Base-by-base conservation (phyloP, 2,797 vertebrate species). In the Anguilla marmorata region DNA sequence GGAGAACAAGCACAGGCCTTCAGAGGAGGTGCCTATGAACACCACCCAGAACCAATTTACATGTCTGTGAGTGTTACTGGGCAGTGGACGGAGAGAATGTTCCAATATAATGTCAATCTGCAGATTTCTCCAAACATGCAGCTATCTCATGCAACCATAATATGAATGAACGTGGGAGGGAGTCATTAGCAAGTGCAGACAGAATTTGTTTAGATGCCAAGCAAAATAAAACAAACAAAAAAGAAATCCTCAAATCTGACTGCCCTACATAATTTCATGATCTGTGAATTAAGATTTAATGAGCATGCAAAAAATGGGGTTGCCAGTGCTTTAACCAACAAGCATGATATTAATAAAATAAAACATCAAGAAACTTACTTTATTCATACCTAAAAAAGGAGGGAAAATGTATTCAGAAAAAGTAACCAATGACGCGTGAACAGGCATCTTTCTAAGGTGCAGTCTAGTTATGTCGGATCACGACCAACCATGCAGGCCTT, bases 381-480 rank as follows among this genome's bases (percentile, higher is more conserved):
- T 93, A 95, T 94, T 96, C 96, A 96, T 95, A 96, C 96, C 96
- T 97, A 95, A 94, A 94, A 94, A 91, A 90, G 89, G 92, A 91
- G 85, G 91, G 88, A 92, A 86, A 92, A 92, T 54, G 83, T 56
- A 54, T 54, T 79, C 92, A 91, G 94, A 92, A 95, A 90, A 94
- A 95, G 89, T 93, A 93, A 94, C 93, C 87, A 93, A 33, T 87
- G 92, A 94, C 91, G 93, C 93, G 93, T 21, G 90, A 63, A 72
- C 74, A 91, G 30, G 90, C 84, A 91, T 89, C 24, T 69, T 69
- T 66, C 41, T 41, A 87, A 27, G 54, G 21, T 52, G 63, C 60
- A 66, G n/a, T 86, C 3, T 74, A 37, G 30, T 50, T 50, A 82
- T 82, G 76, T 80, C 16, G 37, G 9, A 50, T 48, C 37, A 85